Evolutionary conservation across 2,113 vertebrate genomes (phyloP).

Genomic region (Scytalopus superciliaris): DNA sequence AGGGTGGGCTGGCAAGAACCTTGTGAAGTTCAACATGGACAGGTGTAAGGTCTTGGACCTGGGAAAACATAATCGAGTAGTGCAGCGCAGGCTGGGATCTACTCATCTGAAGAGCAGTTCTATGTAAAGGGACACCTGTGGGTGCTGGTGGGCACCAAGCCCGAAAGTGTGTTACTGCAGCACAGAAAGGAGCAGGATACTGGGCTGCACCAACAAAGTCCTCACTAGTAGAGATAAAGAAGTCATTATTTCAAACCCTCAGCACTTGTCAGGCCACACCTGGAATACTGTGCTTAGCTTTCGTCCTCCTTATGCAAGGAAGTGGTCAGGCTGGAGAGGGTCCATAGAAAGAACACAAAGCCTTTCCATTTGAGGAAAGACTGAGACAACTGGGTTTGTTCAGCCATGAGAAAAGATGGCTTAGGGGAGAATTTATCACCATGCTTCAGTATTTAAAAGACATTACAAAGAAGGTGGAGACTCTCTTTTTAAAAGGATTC

Average conservation of each 20-base stretch:
- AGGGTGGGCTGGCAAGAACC: not conserved
- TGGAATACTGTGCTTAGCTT: not conserved
- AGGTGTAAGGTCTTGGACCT: not conserved
- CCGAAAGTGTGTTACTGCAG: not conserved
- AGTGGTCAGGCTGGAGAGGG: not conserved
- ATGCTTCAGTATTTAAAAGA: not conserved
- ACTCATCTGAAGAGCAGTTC: not conserved
- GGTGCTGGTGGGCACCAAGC: not conserved
- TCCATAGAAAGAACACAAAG: not conserved
- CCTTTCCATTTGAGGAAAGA: not conserved
- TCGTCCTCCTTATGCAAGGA: not conserved
- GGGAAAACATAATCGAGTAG: not conserved
- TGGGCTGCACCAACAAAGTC: not conserved
- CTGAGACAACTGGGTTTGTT: not conserved
- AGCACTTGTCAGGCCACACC: not conserved
- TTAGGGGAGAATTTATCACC: not conserved
- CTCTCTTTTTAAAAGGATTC: not conserved
- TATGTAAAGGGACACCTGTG: not conserved
- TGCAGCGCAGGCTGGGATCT: not conserved
- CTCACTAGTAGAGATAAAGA: not conserved
- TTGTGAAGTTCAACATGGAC: not conserved
- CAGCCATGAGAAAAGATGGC: not conserved
- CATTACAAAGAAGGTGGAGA: not conserved
- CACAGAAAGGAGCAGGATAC: not conserved
- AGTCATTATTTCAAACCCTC: not conserved